These are phyloP conservation scores for Lacerta bilineata DNA, from an alignment of 2,797 vertebrate genomes.

Conservation along the genomic window DNA sequence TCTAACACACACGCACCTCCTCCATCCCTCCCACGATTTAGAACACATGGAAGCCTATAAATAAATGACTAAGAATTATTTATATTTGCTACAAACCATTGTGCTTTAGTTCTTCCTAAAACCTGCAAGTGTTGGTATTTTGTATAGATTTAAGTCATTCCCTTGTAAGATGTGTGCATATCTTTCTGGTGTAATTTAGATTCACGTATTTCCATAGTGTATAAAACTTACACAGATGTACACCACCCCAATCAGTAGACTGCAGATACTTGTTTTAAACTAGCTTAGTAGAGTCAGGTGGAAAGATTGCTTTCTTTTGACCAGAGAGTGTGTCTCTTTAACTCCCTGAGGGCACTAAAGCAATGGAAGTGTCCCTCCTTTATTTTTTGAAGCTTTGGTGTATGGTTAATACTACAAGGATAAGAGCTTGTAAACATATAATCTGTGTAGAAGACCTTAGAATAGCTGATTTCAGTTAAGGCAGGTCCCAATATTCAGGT, in stretches of 20 bases:
- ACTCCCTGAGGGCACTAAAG: no score
- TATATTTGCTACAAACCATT: not conserved
- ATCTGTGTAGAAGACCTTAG: not conserved
- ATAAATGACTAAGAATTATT: not conserved
- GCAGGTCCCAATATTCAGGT: no score
- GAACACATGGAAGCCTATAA: not conserved
- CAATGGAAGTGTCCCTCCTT: not conserved
- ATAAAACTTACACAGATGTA: not conserved
- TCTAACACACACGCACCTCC: no score
- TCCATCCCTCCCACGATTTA: not conserved
- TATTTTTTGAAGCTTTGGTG: not conserved
- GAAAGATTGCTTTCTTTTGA: not conserved
- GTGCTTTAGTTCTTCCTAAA: not conserved
- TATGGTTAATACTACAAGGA: not conserved
- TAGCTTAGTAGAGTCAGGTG: not conserved
- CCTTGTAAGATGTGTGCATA: not conserved
- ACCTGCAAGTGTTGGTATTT: not conserved
- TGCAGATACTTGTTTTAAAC: not conserved
- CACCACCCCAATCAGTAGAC: not conserved
- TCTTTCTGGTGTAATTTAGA: not conserved
- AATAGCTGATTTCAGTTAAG: not conserved
- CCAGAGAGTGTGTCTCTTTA: no score
- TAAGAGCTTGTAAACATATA: no score
- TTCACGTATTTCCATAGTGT: not conserved
- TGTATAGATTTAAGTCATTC: not conserved